Base-by-base conservation (phyloP, 2,797 vertebrate genomes). In the Chelmon rostratus region DNA sequence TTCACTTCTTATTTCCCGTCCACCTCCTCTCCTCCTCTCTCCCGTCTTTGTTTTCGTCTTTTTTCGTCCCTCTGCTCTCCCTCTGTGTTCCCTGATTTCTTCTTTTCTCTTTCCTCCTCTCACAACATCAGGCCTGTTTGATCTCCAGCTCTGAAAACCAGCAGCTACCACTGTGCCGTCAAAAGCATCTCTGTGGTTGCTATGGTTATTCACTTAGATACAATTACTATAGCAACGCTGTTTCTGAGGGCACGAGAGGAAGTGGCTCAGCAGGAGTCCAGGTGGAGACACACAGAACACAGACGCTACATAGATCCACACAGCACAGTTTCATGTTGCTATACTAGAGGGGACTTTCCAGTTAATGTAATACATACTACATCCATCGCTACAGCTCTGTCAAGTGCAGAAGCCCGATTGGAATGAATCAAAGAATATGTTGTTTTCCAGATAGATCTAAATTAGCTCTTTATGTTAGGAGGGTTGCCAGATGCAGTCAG, bases 211-310 rank as follows among this genome's bases (percentile, higher is more conserved):
- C 12, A 50, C 92, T 92, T 90, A 86, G 90, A 93, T 59, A 54
- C 73, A 76, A 95, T 97, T 58, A 5, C 97, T 93, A 96, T 96
- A 92, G 96, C 94, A 97, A 97, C 96, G 0, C 77, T 42, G 91
- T 92, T 94, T 95, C 91, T 19, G 90, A 89, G 86, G 88, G 90
- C 87, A 50, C 61, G 71, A 91, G 92, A 94, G 84, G 85, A 86
- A 58, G 86, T 92, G 95, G 76, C 67, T 40, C 86, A 71, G 85
- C 73, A 78, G 83, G 93, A 89, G 73, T 4, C 68, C 88, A 85
- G 90, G 93, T 86, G 79, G 83, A 82, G 64, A 54, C 40, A 53
- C 67, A 70, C 18, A 52, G 37, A 42, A 28, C 23, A 25, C 56
- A 56, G 7, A 13, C 28, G 8, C 35, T 7, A 16, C 58, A 42